Evolutionary conservation across 2,888 invertebrate species (phyloP).

Genomic region (Drosophila borealis): DNA sequence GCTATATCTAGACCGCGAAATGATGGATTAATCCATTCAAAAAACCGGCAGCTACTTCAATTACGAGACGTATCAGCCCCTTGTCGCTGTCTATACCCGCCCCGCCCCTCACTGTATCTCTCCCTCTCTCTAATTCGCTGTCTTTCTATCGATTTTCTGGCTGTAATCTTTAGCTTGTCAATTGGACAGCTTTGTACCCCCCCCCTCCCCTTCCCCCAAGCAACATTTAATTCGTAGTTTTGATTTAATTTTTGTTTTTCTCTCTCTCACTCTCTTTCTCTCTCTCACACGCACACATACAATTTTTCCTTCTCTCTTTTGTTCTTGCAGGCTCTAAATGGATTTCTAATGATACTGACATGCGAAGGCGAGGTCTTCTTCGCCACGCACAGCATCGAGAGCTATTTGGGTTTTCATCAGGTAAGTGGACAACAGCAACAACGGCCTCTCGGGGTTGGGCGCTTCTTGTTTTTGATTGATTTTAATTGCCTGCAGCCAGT

Average conservation of each 20-base stretch:
- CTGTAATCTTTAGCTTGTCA: slow-evolving; percentile 41
- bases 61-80: slow-evolving; percentile 48
- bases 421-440: slow-evolving; percentile 86
- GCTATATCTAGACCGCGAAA: slow-evolving; percentile 49
- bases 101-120: not conserved
- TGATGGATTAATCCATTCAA: slow-evolving; percentile 81
- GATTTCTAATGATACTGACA: slow-evolving; percentile 99
- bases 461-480: slow-evolving; percentile 66
- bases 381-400: slow-evolving; percentile 99
- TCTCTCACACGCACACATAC: not conserved
- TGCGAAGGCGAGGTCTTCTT: slow-evolving; percentile 99
- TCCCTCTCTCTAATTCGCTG: slow-evolving; percentile 6
- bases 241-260: slow-evolving; percentile 66
- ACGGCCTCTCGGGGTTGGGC: slow-evolving; percentile 19
- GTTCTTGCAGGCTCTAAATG: slow-evolving; percentile 95
- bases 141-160: slow-evolving; percentile 50
- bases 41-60: slow-evolving; percentile 66
- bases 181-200: slow-evolving; percentile 34
- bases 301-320: slow-evolving; percentile 45
- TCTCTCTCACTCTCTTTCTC: not conserved
- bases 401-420: slow-evolving; percentile 99
- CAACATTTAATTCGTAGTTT: slow-evolving; percentile 75
- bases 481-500: slow-evolving; percentile 63
- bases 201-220: slow-evolving; percentile 6
- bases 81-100: slow-evolving; percentile 5